Conservation (phyloP, 92 coral and sea anemone species). For the Palythoa caribaeorum region DNA sequence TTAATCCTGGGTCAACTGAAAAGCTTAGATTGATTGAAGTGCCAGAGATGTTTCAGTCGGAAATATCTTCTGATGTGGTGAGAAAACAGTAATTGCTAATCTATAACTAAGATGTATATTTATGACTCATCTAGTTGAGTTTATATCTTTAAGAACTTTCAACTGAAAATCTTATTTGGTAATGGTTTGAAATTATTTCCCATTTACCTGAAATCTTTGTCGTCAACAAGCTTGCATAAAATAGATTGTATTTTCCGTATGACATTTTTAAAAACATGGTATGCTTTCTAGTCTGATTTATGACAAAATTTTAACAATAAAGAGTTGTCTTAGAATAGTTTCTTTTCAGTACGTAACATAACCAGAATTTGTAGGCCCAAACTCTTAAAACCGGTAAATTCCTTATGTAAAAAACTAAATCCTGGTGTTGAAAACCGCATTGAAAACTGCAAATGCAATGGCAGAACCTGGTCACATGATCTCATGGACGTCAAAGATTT, state of each 20-base stretch:
- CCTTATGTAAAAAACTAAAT: not conserved
- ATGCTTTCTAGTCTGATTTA: not conserved
- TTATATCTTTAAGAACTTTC: too few relatives aligned
- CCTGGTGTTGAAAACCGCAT: not conserved
- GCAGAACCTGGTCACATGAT: too few relatives aligned
- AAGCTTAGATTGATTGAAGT: slow-evolving; percentile 51
- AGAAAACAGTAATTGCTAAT: not conserved
- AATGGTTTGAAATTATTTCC: too few relatives aligned
- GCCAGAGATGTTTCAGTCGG: slow-evolving; percentile 44
- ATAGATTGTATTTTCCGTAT: too few relatives aligned
- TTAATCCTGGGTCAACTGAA: not conserved
- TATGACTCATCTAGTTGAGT: too few relatives aligned
- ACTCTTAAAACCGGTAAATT: not conserved
- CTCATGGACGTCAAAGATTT: too few relatives aligned
- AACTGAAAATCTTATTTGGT: too few relatives aligned
- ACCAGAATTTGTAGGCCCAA: not conserved
- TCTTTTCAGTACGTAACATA: not conserved
- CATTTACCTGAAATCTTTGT: too few relatives aligned
- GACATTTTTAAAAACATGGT: too few relatives aligned
- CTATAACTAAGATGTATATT: not conserved
- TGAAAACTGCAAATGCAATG: too few relatives aligned
- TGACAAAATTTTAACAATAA: not conserved
- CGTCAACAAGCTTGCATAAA: too few relatives aligned
- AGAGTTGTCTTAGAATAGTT: not conserved
- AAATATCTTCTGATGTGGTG: slow-evolving; percentile 52